Base-by-base conservation (phyloP, 2,797 vertebrate species). In the Peromyscus eremicus region DNA sequence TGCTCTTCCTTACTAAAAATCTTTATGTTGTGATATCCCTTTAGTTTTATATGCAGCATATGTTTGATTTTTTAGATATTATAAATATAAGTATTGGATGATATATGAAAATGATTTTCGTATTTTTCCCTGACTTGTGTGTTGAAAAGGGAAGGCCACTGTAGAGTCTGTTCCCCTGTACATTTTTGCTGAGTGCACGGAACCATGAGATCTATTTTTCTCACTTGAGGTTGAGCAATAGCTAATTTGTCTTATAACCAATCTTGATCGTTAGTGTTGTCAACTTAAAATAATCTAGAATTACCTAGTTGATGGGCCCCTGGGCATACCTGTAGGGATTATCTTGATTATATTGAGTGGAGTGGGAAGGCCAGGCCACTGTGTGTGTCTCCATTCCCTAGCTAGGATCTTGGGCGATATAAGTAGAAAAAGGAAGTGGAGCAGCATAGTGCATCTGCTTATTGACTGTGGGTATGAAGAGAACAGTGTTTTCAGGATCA, bases 51-150 rank as follows among this genome's bases (percentile, higher is more conserved):
- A 70, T 75, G 9, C 14, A 29, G 70, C 6, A 76, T 71, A 0
- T 11, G 40, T 94, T 95, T 83, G 13, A 60, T 62, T 85, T 85
- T 70, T 49, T 43, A 57, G 19, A 55, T 68, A 40, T 85, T 71
- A 64, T 76, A 2, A 82, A 79, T 82, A 57, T 6, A 91, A 83
- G 11, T 68, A 88, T 81, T 83, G 2, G 80, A 84, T 71, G 75
- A 52, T 64, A 75, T 17, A 25, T 64, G 12, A 40, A 80, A 75
- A 52, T 64, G 2, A 46, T 73, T 95, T 82, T 79, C 32, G 29
- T 34, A n/a, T 27, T 68, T 70, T 29, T 40, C 43, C 32, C 73
- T 92, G 46, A 79, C 62, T 94, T 66, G 5, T 23, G 25, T 81
- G 1, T 77, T 70, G 11, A 21, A 46, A 27, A 2, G 49, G 4